Percentiles rank a stretch among this genome's conserved stretches.
Conservation (phyloP, 2,797 vertebrate genomes). For the Acomys russatus region DNA sequence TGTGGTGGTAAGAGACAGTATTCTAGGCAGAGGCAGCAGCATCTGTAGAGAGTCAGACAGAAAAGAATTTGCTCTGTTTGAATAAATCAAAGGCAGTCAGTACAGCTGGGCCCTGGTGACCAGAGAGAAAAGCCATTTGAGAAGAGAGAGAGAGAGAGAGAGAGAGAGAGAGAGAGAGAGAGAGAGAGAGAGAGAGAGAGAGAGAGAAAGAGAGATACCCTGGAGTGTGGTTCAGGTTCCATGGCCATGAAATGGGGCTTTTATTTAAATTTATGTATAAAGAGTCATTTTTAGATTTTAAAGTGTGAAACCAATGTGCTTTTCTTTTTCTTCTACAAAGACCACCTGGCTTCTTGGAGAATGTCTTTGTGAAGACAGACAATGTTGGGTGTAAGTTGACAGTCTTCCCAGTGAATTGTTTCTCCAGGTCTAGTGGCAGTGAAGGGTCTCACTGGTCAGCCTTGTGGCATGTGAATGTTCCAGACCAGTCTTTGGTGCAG, state of each 20-base stretch:
- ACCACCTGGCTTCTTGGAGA: background rate
- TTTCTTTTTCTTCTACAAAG: slow-evolving; percentile 27
- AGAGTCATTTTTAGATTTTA: slow-evolving; percentile 12
- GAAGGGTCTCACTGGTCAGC: background rate
- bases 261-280: background rate
- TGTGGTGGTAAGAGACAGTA: background rate
- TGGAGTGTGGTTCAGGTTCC: background rate
- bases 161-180: background rate
- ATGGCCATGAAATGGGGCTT: background rate
- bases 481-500: background rate
- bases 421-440: background rate
- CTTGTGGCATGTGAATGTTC: background rate
- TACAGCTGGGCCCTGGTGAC: background rate
- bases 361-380: background rate
- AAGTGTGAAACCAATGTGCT: background rate
- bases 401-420: background rate
- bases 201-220: background rate
- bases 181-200: background rate
- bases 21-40: background rate
- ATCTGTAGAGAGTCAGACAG: background rate
- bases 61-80: background rate
- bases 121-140: background rate
- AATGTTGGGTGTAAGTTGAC: background rate
- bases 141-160: background rate
- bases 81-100: background rate